Conservation (phyloP, 1,140 invertebrate species). For the Lutraria rhynchaena region DNA sequence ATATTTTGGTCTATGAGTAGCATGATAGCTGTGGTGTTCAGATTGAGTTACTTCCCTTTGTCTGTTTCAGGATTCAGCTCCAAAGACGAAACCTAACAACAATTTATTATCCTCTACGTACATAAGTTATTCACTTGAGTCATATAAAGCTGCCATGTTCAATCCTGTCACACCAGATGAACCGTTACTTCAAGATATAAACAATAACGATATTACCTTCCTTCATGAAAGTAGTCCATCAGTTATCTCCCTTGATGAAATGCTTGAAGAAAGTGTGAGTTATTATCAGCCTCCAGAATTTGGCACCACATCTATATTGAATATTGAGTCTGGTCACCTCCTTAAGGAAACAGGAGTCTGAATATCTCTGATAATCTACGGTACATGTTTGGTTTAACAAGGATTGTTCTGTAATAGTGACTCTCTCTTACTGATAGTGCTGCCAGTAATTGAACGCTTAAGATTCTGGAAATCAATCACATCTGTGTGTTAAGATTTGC, state of each 20-base stretch:
- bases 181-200: slow-evolving; percentile 23
- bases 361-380: no score
- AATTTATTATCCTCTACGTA: neutral
- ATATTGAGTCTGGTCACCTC: neutral
- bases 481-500: no score
- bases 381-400: no score
- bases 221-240: slow-evolving; percentile 37
- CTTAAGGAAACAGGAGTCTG: slow-evolving; percentile 38
- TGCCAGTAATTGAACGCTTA: no score
- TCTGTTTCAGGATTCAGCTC: no score
- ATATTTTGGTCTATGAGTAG: no score
- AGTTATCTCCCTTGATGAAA: slow-evolving; percentile 32
- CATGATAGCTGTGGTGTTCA: no score
- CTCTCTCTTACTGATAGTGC: no score
- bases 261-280: slow-evolving; percentile 3
- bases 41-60: no score
- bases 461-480: no score
- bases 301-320: slow-evolving; percentile 12
- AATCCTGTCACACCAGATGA: slow-evolving; percentile 35
- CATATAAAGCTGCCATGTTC: slow-evolving; percentile 41
- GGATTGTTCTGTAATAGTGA: no score
- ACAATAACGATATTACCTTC: slow-evolving; percentile 34
- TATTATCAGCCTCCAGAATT: slow-evolving; percentile 35
- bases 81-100: neutral
- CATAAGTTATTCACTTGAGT: slow-evolving; percentile 9